phyloP scores from a whole-genome alignment of 1,140 invertebrate species.

The Prorops nasuta region DNA sequence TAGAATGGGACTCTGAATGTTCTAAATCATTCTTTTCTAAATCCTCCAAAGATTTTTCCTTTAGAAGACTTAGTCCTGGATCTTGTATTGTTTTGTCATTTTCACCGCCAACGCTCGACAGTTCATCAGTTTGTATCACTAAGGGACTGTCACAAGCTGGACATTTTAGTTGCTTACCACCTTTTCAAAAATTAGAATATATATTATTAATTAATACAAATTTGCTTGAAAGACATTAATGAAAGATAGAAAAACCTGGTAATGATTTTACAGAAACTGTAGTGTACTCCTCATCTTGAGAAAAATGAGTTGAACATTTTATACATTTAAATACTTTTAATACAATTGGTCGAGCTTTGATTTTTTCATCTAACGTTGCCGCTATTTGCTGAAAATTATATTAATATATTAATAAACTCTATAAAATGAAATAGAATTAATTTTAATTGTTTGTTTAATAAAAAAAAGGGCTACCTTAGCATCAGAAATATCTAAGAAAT shows the following conservation, averaged over 20 bases:
- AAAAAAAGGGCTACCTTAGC: conserved; percentile 50
- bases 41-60: conserved; percentile 11
- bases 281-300: conserved; percentile 51
- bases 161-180: conserved; percentile 50
- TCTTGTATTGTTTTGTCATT: conserved; percentile 19
- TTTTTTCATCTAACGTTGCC: conserved; percentile 50
- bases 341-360: conserved; percentile 55
- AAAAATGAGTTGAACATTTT: conserved; percentile 64
- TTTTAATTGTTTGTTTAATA: conserved; percentile 4
- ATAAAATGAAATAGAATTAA: conserved; percentile 5
- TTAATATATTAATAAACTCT: not conserved
- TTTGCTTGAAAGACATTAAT: not conserved
- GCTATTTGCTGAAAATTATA: conserved; percentile 57
- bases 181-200: conserved; percentile 29
- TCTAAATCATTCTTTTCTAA: conserved; percentile 21
- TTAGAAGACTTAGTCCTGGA: not conserved
- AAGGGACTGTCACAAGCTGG: conserved; percentile 61
- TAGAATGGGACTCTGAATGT: conserved; percentile 49
- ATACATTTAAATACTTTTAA: conserved; percentile 62
- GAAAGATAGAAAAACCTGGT: too few relatives aligned
- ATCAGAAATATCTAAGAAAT: conserved; percentile 58
- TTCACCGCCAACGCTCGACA: conserved; percentile 26
- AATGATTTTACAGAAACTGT: conserved; percentile 22
- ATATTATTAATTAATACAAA: conserved; percentile 6
- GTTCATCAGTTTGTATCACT: conserved; percentile 57